Evolutionary conservation across 2,797 vertebrate species (phyloP).

Genomic region (Gila robusta): DNA sequence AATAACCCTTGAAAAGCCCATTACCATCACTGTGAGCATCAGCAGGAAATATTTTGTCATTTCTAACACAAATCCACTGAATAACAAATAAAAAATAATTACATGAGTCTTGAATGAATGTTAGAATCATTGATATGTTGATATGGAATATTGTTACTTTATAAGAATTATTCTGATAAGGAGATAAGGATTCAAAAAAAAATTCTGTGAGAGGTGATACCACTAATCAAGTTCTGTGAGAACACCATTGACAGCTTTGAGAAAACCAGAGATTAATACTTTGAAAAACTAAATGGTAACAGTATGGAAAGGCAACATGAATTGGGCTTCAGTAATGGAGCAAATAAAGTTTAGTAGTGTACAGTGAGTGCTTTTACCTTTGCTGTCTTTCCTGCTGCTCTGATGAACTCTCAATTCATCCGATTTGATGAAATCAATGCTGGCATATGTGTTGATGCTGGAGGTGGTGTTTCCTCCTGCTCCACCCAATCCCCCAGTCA

Average conservation of each 20-base stretch:
- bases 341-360: neutral
- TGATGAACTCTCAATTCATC: slow-evolving; percentile 79
- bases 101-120: neutral
- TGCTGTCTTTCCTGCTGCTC: slow-evolving; percentile 77
- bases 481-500: slow-evolving; percentile 57
- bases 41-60: neutral
- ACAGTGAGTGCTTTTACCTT: slow-evolving; percentile 69
- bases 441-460: slow-evolving; percentile 81
- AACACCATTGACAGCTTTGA: too few species aligned
- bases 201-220: neutral
- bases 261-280: neutral
- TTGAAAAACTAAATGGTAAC: neutral
- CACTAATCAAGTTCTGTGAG: neutral
- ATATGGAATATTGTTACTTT: neutral
- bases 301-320: neutral
- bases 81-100: neutral
- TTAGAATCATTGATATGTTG: neutral
- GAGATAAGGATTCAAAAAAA: neutral
- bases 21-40: neutral
- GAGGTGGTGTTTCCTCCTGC: slow-evolving; percentile 67
- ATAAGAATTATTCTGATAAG: neutral
- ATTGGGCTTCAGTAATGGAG: neutral
- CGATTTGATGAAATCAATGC: slow-evolving; percentile 87
- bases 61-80: neutral
- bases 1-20: neutral